Conservation (phyloP, 1,140 invertebrate genomes). For the Pseudoatta argentina region DNA sequence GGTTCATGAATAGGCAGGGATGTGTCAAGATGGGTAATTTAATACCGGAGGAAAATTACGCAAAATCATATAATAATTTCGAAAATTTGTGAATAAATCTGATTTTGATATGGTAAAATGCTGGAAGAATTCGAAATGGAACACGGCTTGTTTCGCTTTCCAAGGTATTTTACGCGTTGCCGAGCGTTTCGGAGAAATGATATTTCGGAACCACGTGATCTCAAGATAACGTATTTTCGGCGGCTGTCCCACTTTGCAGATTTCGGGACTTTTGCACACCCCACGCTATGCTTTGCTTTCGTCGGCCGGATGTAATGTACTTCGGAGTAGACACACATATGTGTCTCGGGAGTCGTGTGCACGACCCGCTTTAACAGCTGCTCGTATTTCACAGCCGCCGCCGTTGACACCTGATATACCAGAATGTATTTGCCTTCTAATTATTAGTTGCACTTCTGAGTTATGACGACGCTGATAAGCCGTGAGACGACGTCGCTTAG, state of each 20-base stretch:
- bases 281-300: neutral
- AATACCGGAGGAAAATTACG: neutral
- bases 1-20: neutral
- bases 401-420: constrained; percentile 53
- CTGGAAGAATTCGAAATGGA: neutral
- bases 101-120: neutral
- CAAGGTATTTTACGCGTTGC: neutral
- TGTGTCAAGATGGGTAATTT: neutral
- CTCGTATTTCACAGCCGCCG: constrained; percentile 49
- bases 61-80: neutral
- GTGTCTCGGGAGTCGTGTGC: neutral
- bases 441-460: constrained; percentile 58
- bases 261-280: constrained; percentile 6
- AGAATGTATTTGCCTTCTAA: constrained; percentile 55
- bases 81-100: neutral
- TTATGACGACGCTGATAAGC: constrained; percentile 60
- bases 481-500: constrained; percentile 26
- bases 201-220: constrained; percentile 9
- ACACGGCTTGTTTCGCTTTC: neutral
- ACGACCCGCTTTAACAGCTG: constrained; percentile 50
- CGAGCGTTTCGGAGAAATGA: constrained; percentile 4
- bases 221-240: constrained; percentile 49
- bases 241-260: constrained; percentile 21
- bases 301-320: constrained; percentile 37
- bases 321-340: neutral